Evolutionary conservation across 2,113 vertebrate genomes (phyloP).

Genomic region (Gasterosteus aculeatus): DNA sequence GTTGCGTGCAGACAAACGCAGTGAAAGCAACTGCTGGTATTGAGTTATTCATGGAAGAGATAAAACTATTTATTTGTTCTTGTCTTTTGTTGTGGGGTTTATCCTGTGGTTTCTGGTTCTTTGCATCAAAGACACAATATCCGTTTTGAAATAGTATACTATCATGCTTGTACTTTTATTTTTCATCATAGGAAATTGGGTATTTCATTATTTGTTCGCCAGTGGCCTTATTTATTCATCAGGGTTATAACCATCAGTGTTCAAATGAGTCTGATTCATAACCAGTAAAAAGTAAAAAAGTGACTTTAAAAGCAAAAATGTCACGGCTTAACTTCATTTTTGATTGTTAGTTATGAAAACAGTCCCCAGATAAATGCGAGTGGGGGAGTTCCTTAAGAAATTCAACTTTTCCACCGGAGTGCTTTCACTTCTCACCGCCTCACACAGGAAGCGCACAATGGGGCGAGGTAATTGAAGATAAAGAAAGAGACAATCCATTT

Average conservation of each 20-base stretch:
- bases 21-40: background rate
- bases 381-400: conserved; percentile 27
- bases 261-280: background rate
- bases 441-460: conserved; percentile 24
- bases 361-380: conserved; percentile 10
- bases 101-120: no score
- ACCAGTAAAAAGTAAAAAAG: background rate
- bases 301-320: background rate
- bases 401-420: conserved; percentile 42
- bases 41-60: conserved; percentile 21
- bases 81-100: no score
- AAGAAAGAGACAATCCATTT: conserved; percentile 11
- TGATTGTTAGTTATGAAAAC: background rate
- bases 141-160: background rate
- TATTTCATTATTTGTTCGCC: no score
- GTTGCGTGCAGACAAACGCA: background rate
- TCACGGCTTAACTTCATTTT: background rate
- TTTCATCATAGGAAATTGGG: no score
- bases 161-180: background rate
- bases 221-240: background rate
- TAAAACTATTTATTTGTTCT: no score
- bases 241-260: background rate
- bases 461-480: conserved; percentile 32
- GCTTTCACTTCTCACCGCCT: conserved; percentile 14
- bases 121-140: no score